Percentiles rank a stretch among this genome's conserved stretches.
Conservation (phyloP, 2,888 invertebrate genomes). For the Heliconius charithonia region DNA sequence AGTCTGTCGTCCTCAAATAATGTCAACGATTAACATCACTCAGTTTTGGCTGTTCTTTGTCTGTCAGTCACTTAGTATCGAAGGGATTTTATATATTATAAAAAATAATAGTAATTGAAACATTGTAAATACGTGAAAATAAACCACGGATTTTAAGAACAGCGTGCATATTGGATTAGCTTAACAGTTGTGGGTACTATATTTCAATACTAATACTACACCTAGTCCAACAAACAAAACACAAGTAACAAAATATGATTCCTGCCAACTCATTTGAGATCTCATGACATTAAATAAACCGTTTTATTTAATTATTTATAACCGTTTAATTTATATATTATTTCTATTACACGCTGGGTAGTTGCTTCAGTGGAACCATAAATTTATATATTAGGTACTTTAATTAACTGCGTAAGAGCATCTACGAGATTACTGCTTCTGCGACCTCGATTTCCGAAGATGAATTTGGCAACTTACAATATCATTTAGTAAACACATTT, state of each 20-base stretch:
- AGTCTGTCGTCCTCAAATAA: too few species aligned
- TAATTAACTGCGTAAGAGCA: slow-evolving; percentile 18
- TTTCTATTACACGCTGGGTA: background rate
- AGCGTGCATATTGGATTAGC: background rate
- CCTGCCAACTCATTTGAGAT: background rate
- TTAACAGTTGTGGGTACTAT: background rate
- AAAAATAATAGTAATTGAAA: background rate
- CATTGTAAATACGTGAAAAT: background rate
- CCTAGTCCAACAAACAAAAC: background rate
- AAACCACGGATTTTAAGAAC: background rate
- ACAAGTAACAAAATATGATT: background rate
- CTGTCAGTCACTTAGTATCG: too few species aligned
- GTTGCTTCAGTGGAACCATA: background rate
- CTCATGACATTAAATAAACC: background rate
- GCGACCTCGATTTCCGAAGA: slow-evolving; percentile 31
- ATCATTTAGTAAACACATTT: slow-evolving; percentile 24
- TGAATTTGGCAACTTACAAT: slow-evolving; percentile 28
- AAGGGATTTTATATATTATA: background rate
- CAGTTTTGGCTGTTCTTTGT: background rate
- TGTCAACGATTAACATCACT: too few species aligned
- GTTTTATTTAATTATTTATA: background rate
- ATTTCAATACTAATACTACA: background rate
- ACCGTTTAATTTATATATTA: too few species aligned
- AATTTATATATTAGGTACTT: slow-evolving; percentile 4
- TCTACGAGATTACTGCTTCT: slow-evolving; percentile 21